phyloP scores from a whole-genome alignment of 1,140 invertebrate species.

The Drosophila pachea region DNA sequence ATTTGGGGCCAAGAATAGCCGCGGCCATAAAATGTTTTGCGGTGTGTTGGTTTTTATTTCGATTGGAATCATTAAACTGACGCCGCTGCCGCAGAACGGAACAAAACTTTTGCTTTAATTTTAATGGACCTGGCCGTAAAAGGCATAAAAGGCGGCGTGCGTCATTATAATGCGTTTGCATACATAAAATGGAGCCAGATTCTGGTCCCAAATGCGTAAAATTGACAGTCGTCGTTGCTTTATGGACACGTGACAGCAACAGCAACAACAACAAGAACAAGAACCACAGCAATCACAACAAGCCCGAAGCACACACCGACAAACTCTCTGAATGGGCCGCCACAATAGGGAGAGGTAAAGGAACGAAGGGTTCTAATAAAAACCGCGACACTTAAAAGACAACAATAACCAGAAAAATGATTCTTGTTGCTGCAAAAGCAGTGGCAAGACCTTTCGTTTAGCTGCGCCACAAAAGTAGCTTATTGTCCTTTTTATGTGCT shows the following conservation, averaged over 20 bases:
- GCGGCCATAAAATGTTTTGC: conserved; percentile 27
- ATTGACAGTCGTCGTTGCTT: conserved; percentile 47
- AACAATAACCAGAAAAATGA: conserved; percentile 65
- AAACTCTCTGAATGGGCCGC: conserved; percentile 62
- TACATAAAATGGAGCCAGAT: conserved; percentile 70
- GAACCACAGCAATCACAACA: conserved; percentile 43
- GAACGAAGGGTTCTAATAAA: conserved; percentile 25
- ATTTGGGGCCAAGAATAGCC: conserved; percentile 37
- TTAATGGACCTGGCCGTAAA: conserved; percentile 71
- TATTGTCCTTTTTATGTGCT: conserved; percentile 75
- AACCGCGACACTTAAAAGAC: conserved; percentile 64
- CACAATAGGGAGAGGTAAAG: neutral
- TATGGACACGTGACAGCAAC: conserved; percentile 68
- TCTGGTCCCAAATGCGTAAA: conserved; percentile 44
- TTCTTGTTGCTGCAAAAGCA: conserved; percentile 33
- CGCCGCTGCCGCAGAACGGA: conserved; percentile 28
- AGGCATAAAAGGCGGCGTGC: conserved; percentile 33
- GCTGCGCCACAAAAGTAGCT: conserved; percentile 63
- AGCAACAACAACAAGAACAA: too few relatives aligned
- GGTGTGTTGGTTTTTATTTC: conserved; percentile 45
- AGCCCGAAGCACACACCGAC: conserved; percentile 57
- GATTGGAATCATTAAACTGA: conserved; percentile 64
- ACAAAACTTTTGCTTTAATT: conserved; percentile 74
- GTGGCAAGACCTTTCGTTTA: conserved; percentile 58
- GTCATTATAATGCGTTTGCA: conserved; percentile 75